A percentile compares a stretch with the other conserved stretches of the same genome.
Evolutionary conservation across 2,113 vertebrate species (phyloP).

Genomic region (Rhinolophus sinicus): DNA sequence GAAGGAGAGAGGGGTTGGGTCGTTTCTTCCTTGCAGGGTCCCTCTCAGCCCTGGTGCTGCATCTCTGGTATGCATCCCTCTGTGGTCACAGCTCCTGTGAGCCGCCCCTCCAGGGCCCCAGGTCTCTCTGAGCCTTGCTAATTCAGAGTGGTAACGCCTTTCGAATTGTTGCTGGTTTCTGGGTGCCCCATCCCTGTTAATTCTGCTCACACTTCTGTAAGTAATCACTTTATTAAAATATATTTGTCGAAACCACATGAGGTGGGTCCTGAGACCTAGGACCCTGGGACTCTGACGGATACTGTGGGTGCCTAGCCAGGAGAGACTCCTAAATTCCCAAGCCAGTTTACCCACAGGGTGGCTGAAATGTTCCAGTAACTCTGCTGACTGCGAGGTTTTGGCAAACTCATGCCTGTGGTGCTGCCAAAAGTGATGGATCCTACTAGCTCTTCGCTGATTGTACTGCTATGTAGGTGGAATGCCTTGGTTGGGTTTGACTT

Average conservation of each 20-base stretch:
- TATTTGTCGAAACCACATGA: background rate
- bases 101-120: background rate
- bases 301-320: background rate
- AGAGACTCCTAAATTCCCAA: background rate
- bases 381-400: background rate
- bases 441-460: background rate
- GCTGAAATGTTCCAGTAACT: background rate
- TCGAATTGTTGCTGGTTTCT: background rate
- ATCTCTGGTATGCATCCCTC: background rate
- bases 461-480: background rate
- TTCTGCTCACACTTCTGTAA: background rate
- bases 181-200: background rate
- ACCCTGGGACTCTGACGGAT: background rate
- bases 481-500: background rate
- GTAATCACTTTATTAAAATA: background rate
- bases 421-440: background rate
- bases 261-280: background rate
- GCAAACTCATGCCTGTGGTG: background rate
- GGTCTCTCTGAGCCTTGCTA: background rate
- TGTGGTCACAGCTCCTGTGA: background rate
- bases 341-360: background rate
- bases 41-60: background rate
- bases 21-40: background rate
- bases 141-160: background rate
- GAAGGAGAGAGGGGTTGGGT: background rate